These are phyloP conservation scores for Agrypnus murinus DNA, from an alignment of 2,888 invertebrate genomes.

Conservation along the genomic window DNA sequence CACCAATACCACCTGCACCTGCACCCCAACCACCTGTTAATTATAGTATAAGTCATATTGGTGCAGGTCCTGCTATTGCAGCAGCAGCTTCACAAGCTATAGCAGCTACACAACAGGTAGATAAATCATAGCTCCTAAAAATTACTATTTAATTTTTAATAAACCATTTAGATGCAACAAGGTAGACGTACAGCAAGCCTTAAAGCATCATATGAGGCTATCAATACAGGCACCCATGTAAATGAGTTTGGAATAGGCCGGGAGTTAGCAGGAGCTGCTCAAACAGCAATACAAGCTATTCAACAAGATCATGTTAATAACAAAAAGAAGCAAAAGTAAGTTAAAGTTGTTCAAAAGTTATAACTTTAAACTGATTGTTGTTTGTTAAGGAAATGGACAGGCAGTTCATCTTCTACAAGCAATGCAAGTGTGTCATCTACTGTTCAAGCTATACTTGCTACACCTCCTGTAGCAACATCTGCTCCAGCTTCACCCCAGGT, in stretches of 20 bases:
- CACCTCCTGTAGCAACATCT: conserved; percentile 63
- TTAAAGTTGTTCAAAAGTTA: neutral
- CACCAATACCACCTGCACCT: conserved; percentile 49
- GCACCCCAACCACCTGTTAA: conserved; percentile 73
- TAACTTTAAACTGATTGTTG: conserved; percentile 27
- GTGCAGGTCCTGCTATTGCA: conserved; percentile 92
- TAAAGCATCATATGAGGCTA: conserved; percentile 96
- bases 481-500: conserved; percentile 70
- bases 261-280: conserved; percentile 83
- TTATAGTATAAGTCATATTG: conserved; percentile 86
- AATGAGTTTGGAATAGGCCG: conserved; percentile 81
- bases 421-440: conserved; percentile 61
- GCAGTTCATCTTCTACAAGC: conserved; percentile 50
- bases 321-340: conserved; percentile 78
- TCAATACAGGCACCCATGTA: conserved; percentile 76
- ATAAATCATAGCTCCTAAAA: neutral
- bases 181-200: conserved; percentile 94
- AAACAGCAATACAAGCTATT: conserved; percentile 82
- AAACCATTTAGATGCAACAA: conserved; percentile 84
- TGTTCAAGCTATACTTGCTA: conserved; percentile 69
- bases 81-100: conserved; percentile 97
- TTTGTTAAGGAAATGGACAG: conserved; percentile 65
- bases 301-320: conserved; percentile 75
- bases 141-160: neutral
- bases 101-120: conserved; percentile 92